A percentile compares a stretch with the other conserved stretches of the same genome.
Evolutionary conservation across 2,888 invertebrate species (phyloP).

Genomic region (Theodoxus fluviatilis): DNA sequence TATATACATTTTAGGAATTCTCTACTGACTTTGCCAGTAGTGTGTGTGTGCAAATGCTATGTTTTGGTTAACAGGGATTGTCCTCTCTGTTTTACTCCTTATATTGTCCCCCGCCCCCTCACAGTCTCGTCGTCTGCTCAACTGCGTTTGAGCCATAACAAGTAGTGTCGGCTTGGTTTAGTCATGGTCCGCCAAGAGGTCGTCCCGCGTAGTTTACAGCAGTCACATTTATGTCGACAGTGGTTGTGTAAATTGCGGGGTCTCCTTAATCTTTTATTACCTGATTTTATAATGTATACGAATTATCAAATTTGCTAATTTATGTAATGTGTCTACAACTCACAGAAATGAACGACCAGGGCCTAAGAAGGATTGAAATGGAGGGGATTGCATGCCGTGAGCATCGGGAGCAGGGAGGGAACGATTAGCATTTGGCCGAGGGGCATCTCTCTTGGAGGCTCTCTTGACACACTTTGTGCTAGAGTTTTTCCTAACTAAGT

Average conservation of each 20-base stretch:
- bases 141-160: conserved; percentile 99
- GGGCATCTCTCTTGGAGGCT: not conserved
- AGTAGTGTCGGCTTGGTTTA: conserved; percentile 99
- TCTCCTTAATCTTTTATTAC: conserved; percentile 39
- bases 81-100: conserved; percentile 63
- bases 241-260: conserved; percentile 79
- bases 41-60: conserved; percentile 32
- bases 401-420: no score
- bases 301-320: no score
- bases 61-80: no score
- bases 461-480: no score
- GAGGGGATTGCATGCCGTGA: no score
- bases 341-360: no score
- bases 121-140: conserved; percentile 49
- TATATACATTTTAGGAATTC: not conserved
- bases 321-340: no score
- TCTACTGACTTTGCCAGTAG: conserved; percentile 5
- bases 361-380: no score
- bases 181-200: conserved; percentile 99
- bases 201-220: conserved; percentile 99
- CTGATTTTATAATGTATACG: conserved; percentile 24
- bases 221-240: conserved; percentile 99
- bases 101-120: conserved; percentile 63
- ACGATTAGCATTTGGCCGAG: not conserved
- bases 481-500: not conserved